Evolutionary conservation across 2,113 vertebrate species (phyloP), one percentile per base, ranked within the genome.

Genomic region (Nibea albiflora): DNA sequence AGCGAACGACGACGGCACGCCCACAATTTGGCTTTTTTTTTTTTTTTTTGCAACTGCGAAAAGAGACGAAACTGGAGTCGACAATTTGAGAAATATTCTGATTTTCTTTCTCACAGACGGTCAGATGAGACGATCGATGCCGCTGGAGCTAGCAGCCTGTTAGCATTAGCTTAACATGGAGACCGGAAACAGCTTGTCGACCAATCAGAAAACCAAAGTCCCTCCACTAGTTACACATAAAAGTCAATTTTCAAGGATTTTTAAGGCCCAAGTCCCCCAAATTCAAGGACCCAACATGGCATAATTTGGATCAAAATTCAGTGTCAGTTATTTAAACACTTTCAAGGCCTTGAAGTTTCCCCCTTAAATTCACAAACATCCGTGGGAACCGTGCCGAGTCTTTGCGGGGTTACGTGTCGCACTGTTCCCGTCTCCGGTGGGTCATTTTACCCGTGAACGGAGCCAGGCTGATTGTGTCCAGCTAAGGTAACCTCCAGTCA

Each of bases 91-190:
- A 22, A 10, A 28, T 35, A 35, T 35, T 35, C 31, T 35, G 1
- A 35, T 35, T 35, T 35, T 35, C 31, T 35, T 35, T 35, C 31
- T 35, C 31, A 1, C 31, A 35, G 31, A 35, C 31, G 31, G 31
- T 35, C 7, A 35, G 31, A 35, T 14, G 22, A 60, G 24, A 73
- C 11, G 22, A 5, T 15, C 0, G 11, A 58, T 3, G 3, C 16
- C 39, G 5, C 39, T 52, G 9, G 8, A 67, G 62, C 50, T 19
- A 22, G 17, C 14, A 54, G 50, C 9, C 12, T 0, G n/a, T 54
- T 77, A 77, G 61, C 22, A 28, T 16, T 69, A 64, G 62, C 67
- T 62, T 58, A 85, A 67, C 77, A 72, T 20, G 61, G 22, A 49
- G 61, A 22, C 44, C 24, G 22, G 24, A 60, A 74, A 54, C 11